Conservation (phyloP, 1,140 invertebrate genomes). For the Drosophila sproati region DNA sequence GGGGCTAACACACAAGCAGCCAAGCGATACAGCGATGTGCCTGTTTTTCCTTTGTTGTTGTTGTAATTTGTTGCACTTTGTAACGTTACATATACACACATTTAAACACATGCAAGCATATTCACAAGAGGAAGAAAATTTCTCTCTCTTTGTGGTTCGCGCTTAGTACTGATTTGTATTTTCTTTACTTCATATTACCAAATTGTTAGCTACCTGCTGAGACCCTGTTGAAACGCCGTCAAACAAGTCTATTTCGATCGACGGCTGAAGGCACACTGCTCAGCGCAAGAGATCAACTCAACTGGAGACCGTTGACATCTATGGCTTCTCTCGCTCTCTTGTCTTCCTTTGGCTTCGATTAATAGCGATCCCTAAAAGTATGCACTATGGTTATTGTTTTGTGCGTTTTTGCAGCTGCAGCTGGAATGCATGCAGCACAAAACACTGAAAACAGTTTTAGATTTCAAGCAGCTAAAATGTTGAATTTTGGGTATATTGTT, state of each 20-base stretch:
- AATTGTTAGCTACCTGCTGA: slow-evolving; percentile 31
- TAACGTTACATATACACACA: slow-evolving; percentile 25
- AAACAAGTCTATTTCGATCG: slow-evolving; percentile 1
- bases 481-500: no score
- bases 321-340: slow-evolving; percentile 26
- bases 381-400: not conserved
- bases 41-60: slow-evolving; percentile 16
- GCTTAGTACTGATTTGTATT: not conserved
- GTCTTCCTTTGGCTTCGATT: not conserved
- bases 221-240: not conserved
- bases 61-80: slow-evolving; percentile 39
- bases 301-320: slow-evolving; percentile 20
- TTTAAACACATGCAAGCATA: not conserved
- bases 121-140: not conserved
- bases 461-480: no score
- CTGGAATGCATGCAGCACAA: slow-evolving; percentile 22
- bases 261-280: slow-evolving; percentile 35
- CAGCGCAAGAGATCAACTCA: slow-evolving; percentile 22
- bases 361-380: slow-evolving; percentile 4
- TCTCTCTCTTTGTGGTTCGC: slow-evolving; percentile 3
- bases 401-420: not conserved
- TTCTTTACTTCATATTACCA: slow-evolving; percentile 11
- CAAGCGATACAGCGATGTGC: slow-evolving; percentile 12
- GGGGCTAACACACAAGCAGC: slow-evolving; percentile 4
- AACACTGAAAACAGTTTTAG: not conserved